Conservation (phyloP, 2,113 vertebrate genomes). For the Phasianus colchicus region DNA sequence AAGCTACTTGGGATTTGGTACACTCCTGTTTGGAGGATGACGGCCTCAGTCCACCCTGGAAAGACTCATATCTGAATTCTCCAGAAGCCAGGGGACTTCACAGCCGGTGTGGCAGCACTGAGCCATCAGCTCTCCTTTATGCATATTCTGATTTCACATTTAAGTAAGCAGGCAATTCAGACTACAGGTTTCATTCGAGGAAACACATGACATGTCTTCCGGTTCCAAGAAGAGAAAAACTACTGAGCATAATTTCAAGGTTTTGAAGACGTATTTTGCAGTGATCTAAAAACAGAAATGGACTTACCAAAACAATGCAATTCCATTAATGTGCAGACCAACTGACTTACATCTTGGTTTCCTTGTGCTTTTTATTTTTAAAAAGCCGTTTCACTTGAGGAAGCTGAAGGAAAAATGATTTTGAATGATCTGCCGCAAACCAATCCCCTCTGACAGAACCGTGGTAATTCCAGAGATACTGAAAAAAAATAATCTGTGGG, state of each 20-base stretch:
- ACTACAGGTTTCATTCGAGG: not conserved
- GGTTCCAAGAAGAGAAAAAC: not conserved
- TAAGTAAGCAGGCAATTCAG: slow-evolving; percentile 14
- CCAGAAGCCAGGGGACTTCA: slow-evolving; percentile 14
- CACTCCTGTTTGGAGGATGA: accelerated
- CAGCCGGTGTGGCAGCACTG: not conserved
- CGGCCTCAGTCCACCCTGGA: not conserved
- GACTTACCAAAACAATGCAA: slow-evolving; percentile 20
- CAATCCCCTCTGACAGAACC: slow-evolving; percentile 55
- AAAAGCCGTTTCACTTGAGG: slow-evolving; percentile 55
- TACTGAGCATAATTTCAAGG: not conserved
- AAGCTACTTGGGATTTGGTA: not conserved
- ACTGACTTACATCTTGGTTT: not conserved
- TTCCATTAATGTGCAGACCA: slow-evolving; percentile 35
- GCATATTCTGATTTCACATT: not conserved
- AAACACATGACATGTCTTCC: not conserved
- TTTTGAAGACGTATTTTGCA: slow-evolving; percentile 27
- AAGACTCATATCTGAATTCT: not conserved
- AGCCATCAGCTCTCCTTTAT: not conserved
- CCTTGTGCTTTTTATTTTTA: slow-evolving; percentile 9
- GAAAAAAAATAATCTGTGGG: slow-evolving; percentile 23
- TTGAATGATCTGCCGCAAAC: slow-evolving; percentile 60
- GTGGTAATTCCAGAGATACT: slow-evolving; percentile 48
- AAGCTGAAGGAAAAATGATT: slow-evolving; percentile 56
- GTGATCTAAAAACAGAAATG: slow-evolving; percentile 45